Evolutionary conservation across 2,888 invertebrate genomes (phyloP).

Genomic region (Deilephila porcellus): DNA sequence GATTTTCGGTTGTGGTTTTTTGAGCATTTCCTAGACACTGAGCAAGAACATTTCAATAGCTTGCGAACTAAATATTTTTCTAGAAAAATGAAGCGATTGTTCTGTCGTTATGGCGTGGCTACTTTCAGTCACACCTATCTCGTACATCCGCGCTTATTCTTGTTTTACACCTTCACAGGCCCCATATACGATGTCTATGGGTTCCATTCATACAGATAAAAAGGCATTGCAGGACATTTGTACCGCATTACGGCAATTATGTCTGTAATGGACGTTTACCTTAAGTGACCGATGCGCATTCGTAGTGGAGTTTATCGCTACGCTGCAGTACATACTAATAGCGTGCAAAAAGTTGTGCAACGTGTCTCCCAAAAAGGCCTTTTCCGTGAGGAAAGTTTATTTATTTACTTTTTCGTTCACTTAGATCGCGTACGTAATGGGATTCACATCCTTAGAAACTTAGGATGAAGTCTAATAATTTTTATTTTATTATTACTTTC

Average conservation of each 20-base stretch:
- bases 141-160: too few species aligned
- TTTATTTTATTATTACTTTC: too few species aligned
- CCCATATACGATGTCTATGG: too few species aligned
- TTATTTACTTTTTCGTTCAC: neutral
- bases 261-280: neutral
- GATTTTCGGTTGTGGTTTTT: neutral
- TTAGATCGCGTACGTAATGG: neutral
- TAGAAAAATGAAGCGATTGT: too few species aligned
- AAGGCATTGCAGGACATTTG: too few species aligned
- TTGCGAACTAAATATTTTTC: too few species aligned
- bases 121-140: too few species aligned
- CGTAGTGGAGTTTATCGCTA: neutral
- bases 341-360: neutral
- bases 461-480: neutral
- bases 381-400: slow-evolving; percentile 19
- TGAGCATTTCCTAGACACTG: too few species aligned
- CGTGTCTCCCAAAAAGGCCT: slow-evolving; percentile 2
- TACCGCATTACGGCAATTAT: neutral
- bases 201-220: too few species aligned
- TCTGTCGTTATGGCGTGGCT: too few species aligned
- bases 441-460: neutral
- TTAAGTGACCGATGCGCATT: neutral
- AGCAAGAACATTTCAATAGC: too few species aligned
- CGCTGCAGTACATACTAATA: slow-evolving; percentile 1
- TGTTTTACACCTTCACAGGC: too few species aligned